These are phyloP conservation scores for Nezara viridula DNA, from an alignment of 2,888 invertebrate genomes.

Conservation along the genomic window DNA sequence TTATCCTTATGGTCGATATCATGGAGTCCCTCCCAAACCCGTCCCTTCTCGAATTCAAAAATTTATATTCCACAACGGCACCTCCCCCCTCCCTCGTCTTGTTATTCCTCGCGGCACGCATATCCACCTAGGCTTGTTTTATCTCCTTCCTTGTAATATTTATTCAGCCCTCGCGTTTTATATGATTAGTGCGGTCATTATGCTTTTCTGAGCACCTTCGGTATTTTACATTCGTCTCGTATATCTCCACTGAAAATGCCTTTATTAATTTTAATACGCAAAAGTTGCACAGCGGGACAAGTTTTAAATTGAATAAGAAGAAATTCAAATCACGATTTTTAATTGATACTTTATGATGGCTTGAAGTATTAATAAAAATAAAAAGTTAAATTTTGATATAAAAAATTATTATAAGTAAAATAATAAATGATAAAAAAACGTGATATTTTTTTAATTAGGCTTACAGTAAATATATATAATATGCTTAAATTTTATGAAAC, in stretches of 20 bases:
- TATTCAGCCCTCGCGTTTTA: neutral
- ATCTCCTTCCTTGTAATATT: neutral
- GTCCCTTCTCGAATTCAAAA: neutral
- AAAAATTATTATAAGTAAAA: too few relatives aligned
- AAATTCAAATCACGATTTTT: too few relatives aligned
- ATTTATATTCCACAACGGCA: neutral
- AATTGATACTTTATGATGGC: too few relatives aligned
- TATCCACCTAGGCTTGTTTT: constrained; percentile 1
- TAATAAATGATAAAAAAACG: too few relatives aligned
- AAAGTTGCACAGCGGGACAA: too few relatives aligned
- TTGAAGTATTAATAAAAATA: too few relatives aligned
- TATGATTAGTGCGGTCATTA: constrained; percentile 23
- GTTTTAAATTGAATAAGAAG: too few relatives aligned
- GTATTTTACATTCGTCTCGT: neutral
- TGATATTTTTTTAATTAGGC: too few relatives aligned
- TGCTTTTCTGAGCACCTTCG: neutral
- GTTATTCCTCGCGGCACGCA: neutral
- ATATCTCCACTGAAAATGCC: neutral
- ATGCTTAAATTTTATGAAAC: too few relatives aligned
- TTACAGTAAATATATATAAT: too few relatives aligned
- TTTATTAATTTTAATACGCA: neutral
- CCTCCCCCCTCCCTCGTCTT: neutral
- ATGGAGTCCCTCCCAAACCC: neutral
- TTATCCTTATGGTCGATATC: neutral
- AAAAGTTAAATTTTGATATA: too few relatives aligned